Conservation (phyloP, 2,113 vertebrate species). For the Sinocyclocheilus rhinocerous region DNA sequence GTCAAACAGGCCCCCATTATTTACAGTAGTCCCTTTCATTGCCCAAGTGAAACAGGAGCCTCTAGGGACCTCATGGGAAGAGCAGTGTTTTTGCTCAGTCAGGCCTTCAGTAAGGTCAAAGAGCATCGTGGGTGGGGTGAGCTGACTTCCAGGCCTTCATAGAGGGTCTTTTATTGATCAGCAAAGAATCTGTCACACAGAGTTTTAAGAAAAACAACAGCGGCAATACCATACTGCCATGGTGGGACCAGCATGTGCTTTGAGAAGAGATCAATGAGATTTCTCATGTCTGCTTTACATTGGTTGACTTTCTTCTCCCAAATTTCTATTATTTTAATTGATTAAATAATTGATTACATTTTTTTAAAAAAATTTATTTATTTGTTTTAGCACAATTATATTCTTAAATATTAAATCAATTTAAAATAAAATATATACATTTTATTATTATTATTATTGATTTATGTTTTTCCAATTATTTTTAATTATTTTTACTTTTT, state of each 20-base stretch:
- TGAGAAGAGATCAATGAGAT: neutral
- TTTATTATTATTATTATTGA: neutral
- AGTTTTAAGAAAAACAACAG: constrained; percentile 53
- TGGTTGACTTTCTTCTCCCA: neutral
- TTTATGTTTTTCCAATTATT: too few relatives aligned
- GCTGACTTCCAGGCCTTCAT: constrained; percentile 74
- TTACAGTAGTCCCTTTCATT: constrained; percentile 87
- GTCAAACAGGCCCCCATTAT: constrained; percentile 80
- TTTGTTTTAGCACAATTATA: too few relatives aligned
- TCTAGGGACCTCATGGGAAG: constrained; percentile 69
- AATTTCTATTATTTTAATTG: neutral
- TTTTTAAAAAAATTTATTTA: too few relatives aligned
- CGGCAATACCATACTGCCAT: neutral
- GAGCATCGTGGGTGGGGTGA: constrained; percentile 73
- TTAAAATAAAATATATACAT: too few relatives aligned
- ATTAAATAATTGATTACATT: too few relatives aligned
- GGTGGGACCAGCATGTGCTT: neutral
- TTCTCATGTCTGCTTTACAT: neutral
- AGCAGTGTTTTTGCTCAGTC: constrained; percentile 84
- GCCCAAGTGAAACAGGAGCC: constrained; percentile 80
- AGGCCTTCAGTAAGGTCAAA: constrained; percentile 83
- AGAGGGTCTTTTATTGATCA: constrained; percentile 62
- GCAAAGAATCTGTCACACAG: constrained; percentile 55
- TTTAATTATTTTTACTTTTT: neutral
- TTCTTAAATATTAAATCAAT: too few relatives aligned